Base-by-base conservation (phyloP, 2,797 vertebrate species). In the Dendrocincla tyrannina region DNA sequence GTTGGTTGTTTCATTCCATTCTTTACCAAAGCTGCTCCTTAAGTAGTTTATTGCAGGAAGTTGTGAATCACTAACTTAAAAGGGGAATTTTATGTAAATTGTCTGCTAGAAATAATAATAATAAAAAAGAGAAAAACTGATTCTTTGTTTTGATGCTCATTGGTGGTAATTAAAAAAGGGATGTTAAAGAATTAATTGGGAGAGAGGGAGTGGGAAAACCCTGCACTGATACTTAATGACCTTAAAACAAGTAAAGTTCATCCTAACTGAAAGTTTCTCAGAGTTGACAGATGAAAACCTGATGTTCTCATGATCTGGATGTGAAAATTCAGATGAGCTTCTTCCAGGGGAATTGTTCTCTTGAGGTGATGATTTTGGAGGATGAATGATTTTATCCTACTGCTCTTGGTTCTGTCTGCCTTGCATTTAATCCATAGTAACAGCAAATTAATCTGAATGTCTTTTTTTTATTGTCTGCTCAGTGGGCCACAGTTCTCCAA, bases 21-120 rank as follows among this genome's bases (percentile, higher is more conserved):
- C 98, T 98, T 98, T 99, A 99, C 99, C 99, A 98, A 99, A 99
- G 98, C 98, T 98, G 99, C 98, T 98, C 97, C 97, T 97, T 98
- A 97, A 98, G 98, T 98, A 98, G 97, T 98, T 98, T 97, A 97
- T 98, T 96, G 96, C 97, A 93, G 96, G 97, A 98, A 95, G 89
- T 97, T 97, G 74, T 97, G 96, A 97, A 96, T 97, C 98, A 98
- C 98, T 99, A 98, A 99, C 98, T 98, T 98, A 98, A 98, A 98
- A 98, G 98, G 98, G 98, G 98, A 98, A 98, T 98, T 99, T 98
- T 98, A 98, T 99, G 98, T 99, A 98, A 98, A 98, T 98, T 98
- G 98, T 98, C 98, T 98, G 98, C 98, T 99, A 98, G 98, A 99
- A 97, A 95, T 96, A 93, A 94, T 63, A 92, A 94, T 67, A 92